Evolutionary conservation across 2,888 invertebrate species (phyloP).

Genomic region (Gortyna flavago): DNA sequence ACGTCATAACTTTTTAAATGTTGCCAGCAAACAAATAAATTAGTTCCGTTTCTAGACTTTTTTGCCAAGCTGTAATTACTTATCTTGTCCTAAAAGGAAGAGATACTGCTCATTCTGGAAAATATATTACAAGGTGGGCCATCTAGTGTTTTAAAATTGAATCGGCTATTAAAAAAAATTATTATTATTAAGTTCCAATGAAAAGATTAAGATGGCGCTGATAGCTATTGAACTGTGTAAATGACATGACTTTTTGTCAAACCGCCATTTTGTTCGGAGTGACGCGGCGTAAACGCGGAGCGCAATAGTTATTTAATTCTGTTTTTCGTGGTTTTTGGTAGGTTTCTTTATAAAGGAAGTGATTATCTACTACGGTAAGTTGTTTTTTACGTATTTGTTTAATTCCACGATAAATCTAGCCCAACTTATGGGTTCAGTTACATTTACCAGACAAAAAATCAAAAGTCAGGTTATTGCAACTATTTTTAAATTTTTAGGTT

Average conservation of each 20-base stretch:
- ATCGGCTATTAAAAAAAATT: too few relatives aligned
- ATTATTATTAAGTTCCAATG: conserved; percentile 19
- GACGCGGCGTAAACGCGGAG: conserved; percentile 16
- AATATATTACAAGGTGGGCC: too few relatives aligned
- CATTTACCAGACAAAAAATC: conserved; percentile 40
- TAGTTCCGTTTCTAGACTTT: too few relatives aligned
- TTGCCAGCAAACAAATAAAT: too few relatives aligned
- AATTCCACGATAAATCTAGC: conserved; percentile 20
- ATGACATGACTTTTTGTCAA: conserved; percentile 19
- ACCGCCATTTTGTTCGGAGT: conserved; percentile 18
- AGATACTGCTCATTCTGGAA: not conserved
- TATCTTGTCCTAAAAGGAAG: not conserved
- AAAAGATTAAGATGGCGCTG: conserved; percentile 18
- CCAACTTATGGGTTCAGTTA: conserved; percentile 28
- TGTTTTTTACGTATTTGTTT: conserved; percentile 21
- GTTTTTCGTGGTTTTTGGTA: conserved; percentile 8
- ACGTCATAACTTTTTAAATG: too few relatives aligned
- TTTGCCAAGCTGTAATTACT: too few relatives aligned
- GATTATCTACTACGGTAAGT: conserved; percentile 23
- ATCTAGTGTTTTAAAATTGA: too few relatives aligned
- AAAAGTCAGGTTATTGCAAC: conserved; percentile 40
- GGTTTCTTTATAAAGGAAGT: conserved; percentile 4
- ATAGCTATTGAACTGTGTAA: conserved; percentile 20
- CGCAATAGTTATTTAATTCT: conserved; percentile 5
- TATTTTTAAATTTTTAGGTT: conserved; percentile 31